A percentile compares a stretch with the other conserved stretches of the same genome.
Evolutionary conservation across 2,888 invertebrate species (phyloP).

Genomic region (Pseudococcus viburni): DNA sequence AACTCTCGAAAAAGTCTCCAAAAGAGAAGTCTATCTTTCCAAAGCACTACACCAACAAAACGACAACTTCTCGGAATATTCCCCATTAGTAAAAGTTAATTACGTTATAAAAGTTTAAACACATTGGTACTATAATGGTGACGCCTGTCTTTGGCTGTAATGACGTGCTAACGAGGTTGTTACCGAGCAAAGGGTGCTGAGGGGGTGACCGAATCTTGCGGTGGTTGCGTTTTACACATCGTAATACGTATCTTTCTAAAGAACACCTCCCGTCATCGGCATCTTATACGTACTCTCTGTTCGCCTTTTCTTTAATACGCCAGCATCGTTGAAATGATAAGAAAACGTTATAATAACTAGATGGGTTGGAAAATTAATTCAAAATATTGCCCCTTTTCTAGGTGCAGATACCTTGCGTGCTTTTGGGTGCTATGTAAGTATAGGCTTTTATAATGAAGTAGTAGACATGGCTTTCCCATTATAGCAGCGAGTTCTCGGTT

Average conservation of each 20-base stretch:
- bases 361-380: constrained; percentile 40
- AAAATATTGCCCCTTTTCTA: constrained; percentile 7
- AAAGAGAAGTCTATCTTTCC: not conserved
- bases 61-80: not conserved
- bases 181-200: not conserved
- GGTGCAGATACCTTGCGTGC: not conserved
- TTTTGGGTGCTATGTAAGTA: not conserved
- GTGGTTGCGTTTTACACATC: constrained; percentile 7
- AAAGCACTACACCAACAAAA: not conserved
- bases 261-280: not conserved
- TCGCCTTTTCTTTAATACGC: not conserved
- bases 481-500: not conserved
- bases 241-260: not conserved
- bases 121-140: constrained; percentile 8
- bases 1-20: too few relatives aligned
- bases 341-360: constrained; percentile 26
- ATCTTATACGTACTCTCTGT: not conserved
- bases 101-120: constrained; percentile 48
- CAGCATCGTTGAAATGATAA: not conserved
- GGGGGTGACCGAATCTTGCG: not conserved
- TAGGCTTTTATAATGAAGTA: not conserved
- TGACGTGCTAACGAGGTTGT: constrained; percentile 40
- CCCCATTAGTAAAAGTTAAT: constrained; percentile 35
- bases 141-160: constrained; percentile 21
- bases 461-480: constrained; percentile 21